phyloP scores from a whole-genome alignment of 2,888 invertebrate genomes.

The Phania funesta region DNA sequence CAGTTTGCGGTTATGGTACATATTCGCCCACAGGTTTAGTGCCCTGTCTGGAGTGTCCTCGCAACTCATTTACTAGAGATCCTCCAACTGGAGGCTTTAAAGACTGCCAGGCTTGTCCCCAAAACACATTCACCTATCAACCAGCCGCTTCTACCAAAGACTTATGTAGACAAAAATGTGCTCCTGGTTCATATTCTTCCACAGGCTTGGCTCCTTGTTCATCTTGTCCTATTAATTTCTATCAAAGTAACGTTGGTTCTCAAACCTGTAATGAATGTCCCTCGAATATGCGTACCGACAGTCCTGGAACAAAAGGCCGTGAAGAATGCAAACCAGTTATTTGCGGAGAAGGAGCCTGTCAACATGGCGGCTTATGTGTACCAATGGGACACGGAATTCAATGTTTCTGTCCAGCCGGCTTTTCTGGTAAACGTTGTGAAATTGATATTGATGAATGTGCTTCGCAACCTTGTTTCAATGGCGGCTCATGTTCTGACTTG shows the following conservation, averaged over 20 bases:
- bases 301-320: conserved; percentile 88
- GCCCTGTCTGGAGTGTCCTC: conserved; percentile 95
- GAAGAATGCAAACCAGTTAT: conserved; percentile 93
- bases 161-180: conserved; percentile 92
- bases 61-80: conserved; percentile 93
- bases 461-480: conserved; percentile 96
- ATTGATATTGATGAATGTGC: conserved; percentile 97
- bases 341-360: conserved; percentile 92
- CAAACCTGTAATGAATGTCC: conserved; percentile 94
- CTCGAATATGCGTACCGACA: conserved; percentile 92
- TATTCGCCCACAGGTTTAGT: conserved; percentile 96
- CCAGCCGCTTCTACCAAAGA: conserved; percentile 92
- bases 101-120: conserved; percentile 95
- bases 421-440: conserved; percentile 95
- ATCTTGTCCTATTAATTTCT: conserved; percentile 94
- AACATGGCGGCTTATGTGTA: conserved; percentile 94
- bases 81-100: conserved; percentile 95
- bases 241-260: conserved; percentile 91
- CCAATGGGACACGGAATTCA: conserved; percentile 94
- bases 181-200: conserved; percentile 93
- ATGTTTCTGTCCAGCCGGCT: conserved; percentile 96
- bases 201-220: conserved; percentile 97
- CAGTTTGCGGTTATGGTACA: conserved; percentile 97
- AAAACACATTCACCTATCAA: conserved; percentile 93
- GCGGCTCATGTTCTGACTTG: conserved; percentile 93